phyloP scores from a whole-genome alignment of 2,888 invertebrate species.

The Heterodera filipjevi region DNA sequence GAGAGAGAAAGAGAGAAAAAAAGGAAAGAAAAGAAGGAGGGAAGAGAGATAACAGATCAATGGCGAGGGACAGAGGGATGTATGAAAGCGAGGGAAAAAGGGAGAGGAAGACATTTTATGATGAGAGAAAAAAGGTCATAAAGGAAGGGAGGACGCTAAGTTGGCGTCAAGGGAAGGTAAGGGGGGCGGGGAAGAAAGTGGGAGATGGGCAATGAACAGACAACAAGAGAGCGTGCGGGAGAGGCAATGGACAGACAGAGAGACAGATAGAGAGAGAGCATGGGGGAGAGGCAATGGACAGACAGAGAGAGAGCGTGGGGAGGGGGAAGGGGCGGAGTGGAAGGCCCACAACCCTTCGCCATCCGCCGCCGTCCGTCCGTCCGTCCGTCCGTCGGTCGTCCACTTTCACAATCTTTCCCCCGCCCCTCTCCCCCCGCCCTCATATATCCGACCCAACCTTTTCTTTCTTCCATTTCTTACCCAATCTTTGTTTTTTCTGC shows the following conservation, averaged over 20 bases:
- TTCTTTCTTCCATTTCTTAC: neutral
- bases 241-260: neutral
- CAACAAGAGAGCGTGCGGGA: neutral
- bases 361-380: neutral
- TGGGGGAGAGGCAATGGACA: neutral
- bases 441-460: neutral
- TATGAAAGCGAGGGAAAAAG: neutral
- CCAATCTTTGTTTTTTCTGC: neutral
- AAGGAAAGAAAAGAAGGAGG: neutral
- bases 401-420: neutral
- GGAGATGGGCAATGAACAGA: neutral
- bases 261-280: neutral
- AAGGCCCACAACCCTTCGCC: neutral
- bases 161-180: neutral
- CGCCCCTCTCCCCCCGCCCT: neutral
- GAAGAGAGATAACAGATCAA: neutral
- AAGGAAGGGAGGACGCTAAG: neutral
- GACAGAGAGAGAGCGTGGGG: neutral
- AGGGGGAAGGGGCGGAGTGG: neutral
- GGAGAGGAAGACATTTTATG: neutral
- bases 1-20: neutral
- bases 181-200: neutral
- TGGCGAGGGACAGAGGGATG: neutral
- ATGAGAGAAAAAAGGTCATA: neutral
- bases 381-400: neutral